Base-by-base conservation (phyloP, 2,888 invertebrate species). In the Lasioglossum figueresi region DNA sequence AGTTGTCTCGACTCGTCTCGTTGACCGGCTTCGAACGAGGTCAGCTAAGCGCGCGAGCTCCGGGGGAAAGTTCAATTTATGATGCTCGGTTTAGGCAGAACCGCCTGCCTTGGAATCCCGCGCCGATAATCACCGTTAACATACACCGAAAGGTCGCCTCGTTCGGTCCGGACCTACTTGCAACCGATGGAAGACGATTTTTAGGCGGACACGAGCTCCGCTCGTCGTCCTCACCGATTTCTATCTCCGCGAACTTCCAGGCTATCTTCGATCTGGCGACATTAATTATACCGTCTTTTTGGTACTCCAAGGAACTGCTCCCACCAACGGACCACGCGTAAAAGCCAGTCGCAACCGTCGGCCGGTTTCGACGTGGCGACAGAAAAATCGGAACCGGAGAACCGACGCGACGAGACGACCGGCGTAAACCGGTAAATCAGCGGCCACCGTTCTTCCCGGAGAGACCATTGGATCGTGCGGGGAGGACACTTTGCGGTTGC, bases 31-130 rank as follows among this genome's bases (percentile, higher is more conserved):
- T 76, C 84, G 89, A 90, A 91, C 83, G 91, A 91, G 91, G 91
- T 91, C 91, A 77, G 56, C 66, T 68, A 34, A 34, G 10, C 70
- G 76, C 71, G 63, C 83, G 76, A 82, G 84, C 82, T 80, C 83
- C 85, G 83, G 87, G 91, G 90, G 91, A 91, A 91, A 91, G 91
- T 91, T 88, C 91, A 88, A 91, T 91, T 91, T 91, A 91, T 85
- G 88, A 77, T 37, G 71, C 89, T 82, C 77, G 86, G 76, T 91
- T 90, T 88, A 79, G 88, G 88, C 89, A 83, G 91, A 90, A 82
- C 84, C 84, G 74, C 76, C 84, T 59, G 84, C 85, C 86, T 85
- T 88, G 86, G 91, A 91, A 91, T 89, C 88, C 82, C 52, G 52
- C 78, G 76, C 71, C 86, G 85, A 87, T 90, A 80, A 86, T 86